Conservation (phyloP, 2,888 invertebrate species). For the Tetranychus piercei region DNA sequence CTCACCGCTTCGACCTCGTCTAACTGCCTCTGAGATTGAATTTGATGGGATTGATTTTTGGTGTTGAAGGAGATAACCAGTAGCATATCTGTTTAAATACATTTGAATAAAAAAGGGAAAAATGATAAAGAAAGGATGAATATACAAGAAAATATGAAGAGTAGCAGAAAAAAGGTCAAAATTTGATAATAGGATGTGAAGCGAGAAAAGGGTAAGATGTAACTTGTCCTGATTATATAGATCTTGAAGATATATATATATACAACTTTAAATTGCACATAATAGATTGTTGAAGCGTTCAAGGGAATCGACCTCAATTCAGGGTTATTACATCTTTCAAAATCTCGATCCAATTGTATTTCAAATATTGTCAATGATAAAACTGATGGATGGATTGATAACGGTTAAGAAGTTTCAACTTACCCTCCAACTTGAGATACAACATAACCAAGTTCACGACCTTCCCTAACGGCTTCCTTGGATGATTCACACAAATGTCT, state of each 20-base stretch:
- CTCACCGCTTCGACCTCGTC: conserved; percentile 63
- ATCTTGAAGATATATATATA: neutral
- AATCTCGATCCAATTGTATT: neutral
- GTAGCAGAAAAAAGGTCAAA: neutral
- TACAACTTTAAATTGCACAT: neutral
- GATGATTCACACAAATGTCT: conserved; percentile 75
- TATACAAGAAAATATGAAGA: neutral
- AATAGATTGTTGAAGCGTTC: conserved; percentile 1
- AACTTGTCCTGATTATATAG: neutral
- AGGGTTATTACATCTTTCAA: neutral
- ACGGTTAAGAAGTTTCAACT: conserved; percentile 35
- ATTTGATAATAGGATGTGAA: neutral
- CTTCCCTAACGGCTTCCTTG: conserved; percentile 61
- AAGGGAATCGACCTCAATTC: neutral
- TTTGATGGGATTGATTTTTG: conserved; percentile 51
- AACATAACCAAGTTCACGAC: conserved; percentile 49
- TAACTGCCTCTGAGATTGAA: conserved; percentile 61
- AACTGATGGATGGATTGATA: neutral
- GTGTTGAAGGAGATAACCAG: conserved; percentile 56
- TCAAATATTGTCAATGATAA: neutral
- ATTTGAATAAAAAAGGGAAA: neutral
- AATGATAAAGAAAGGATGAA: neutral
- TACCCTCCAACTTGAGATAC: conserved; percentile 85
- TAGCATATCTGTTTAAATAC: conserved; percentile 9
- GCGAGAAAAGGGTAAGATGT: neutral